Percentiles rank a stretch among this genome's conserved stretches.
These are phyloP conservation scores for Mus caroli DNA, from an alignment of 2,797 vertebrate genomes.

Conservation along the genomic window DNA sequence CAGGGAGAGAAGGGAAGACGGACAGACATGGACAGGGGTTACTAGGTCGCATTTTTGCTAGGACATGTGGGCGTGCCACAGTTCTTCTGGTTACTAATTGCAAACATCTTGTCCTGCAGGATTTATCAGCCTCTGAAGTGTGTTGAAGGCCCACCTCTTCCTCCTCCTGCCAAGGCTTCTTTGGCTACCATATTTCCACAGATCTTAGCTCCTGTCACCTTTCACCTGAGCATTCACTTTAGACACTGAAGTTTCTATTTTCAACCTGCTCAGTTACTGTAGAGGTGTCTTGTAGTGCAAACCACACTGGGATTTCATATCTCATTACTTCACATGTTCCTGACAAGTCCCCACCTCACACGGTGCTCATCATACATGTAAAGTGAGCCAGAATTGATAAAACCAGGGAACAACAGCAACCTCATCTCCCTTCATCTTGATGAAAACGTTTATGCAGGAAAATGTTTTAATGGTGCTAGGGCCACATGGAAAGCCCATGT, in stretches of 20 bases:
- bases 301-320: constrained; percentile 17
- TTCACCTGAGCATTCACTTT: background rate
- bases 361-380: background rate
- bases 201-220: constrained; percentile 1
- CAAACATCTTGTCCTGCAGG: background rate
- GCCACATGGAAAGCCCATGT: background rate
- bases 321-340: background rate
- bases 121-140: constrained; percentile 51
- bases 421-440: background rate
- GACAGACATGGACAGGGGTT: background rate
- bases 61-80: constrained; percentile 27
- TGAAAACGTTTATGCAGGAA: background rate
- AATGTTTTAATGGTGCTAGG: background rate
- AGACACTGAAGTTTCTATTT: constrained; percentile 22
- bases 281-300: background rate
- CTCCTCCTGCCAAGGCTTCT: background rate
- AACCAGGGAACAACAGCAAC: background rate
- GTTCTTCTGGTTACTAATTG: constrained; percentile 46
- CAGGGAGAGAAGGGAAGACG: background rate
- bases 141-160: background rate
- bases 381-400: background rate
- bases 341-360: background rate
- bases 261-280: background rate
- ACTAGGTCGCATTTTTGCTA: constrained; percentile 11
- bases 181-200: constrained; percentile 9